phyloP scores from a whole-genome alignment of 2,113 vertebrate species.

The Nettapus auritus region DNA sequence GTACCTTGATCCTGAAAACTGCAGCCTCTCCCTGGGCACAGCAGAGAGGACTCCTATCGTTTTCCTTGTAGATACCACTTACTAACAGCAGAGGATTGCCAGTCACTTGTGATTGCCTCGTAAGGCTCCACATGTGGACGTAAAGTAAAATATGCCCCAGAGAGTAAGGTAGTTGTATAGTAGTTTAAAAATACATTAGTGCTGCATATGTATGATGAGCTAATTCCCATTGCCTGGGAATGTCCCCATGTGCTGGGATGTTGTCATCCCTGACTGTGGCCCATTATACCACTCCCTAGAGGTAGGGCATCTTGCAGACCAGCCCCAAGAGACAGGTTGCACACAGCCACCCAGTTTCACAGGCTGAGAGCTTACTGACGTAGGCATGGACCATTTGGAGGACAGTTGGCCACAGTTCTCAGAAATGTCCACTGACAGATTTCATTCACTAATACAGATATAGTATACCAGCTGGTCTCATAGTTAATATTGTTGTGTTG shows the following conservation, averaged over 20 bases:
- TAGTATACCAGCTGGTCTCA: not conserved
- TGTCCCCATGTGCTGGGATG: not conserved
- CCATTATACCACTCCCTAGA: not conserved
- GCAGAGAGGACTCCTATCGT: rapidly evolving
- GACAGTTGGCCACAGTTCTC: not conserved
- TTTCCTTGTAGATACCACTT: not conserved
- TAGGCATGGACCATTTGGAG: not conserved
- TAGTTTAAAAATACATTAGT: not conserved
- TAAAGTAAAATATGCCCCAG: not conserved
- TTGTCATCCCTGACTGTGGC: not conserved
- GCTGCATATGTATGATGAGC: not conserved
- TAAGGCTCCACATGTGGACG: not conserved
- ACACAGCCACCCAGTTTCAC: not conserved
- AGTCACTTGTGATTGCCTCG: not conserved
- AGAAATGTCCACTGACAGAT: not conserved
- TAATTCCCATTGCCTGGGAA: not conserved
- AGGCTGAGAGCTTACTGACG: not conserved
- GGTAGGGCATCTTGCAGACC: not conserved
- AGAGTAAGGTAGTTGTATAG: not conserved
- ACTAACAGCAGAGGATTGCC: not conserved
- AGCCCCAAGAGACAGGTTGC: not conserved
- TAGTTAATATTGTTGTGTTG: too few species aligned
- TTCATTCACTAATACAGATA: not conserved
- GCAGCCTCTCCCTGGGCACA: not conserved
- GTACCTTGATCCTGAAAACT: not conserved